Evolutionary conservation across 2,888 invertebrate species (phyloP), one percentile per base, ranked within the genome.

Genomic region (Rhabditoides inermis): DNA sequence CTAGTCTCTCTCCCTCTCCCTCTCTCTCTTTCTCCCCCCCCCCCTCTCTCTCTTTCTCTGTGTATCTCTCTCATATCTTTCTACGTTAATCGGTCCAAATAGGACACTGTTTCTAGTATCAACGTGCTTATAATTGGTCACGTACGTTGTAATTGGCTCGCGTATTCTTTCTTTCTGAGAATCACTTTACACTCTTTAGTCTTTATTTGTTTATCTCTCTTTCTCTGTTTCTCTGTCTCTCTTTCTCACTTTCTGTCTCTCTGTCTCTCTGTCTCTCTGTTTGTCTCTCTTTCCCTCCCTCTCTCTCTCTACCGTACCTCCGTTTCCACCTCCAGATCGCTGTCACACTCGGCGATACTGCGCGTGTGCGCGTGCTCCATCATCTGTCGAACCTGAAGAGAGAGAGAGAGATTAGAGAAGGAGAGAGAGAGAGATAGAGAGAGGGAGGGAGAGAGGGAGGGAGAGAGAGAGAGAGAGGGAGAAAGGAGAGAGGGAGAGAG

Each of bases 251-350:
- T n/a, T n/a, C n/a, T n/a, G n/a, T n/a, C n/a, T n/a, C n/a, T n/a
- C n/a, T n/a, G n/a, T n/a, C n/a, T n/a, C n/a, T n/a, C n/a, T n/a
- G n/a, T n/a, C n/a, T n/a, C n/a, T n/a, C n/a, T n/a, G n/a, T n/a
- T n/a, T n/a, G n/a, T n/a, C n/a, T n/a, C n/a, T n/a, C n/a, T n/a
- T n/a, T n/a, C n/a, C 25, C 12, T 41, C 10, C 22, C 10, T 41
- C 15, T 41, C n/a, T 41, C 15, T 22, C 41, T 10, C 15, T 15
- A 12, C 10, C 10, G 15, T 5, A 51, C 35, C 22, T 51, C 45
- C 25, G 42, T 47, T 2, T 52, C 42, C 23, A 60, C 81, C 72
- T 84, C 84, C 47, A 82, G 79, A 72, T 84, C 84, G 55, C 79
- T 79, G 66, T 81, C 81, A 50, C 70, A 70, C 45, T 70, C 72